Base-by-base conservation (phyloP, 1,140 invertebrate genomes). In the Apolygus lucorum region DNA sequence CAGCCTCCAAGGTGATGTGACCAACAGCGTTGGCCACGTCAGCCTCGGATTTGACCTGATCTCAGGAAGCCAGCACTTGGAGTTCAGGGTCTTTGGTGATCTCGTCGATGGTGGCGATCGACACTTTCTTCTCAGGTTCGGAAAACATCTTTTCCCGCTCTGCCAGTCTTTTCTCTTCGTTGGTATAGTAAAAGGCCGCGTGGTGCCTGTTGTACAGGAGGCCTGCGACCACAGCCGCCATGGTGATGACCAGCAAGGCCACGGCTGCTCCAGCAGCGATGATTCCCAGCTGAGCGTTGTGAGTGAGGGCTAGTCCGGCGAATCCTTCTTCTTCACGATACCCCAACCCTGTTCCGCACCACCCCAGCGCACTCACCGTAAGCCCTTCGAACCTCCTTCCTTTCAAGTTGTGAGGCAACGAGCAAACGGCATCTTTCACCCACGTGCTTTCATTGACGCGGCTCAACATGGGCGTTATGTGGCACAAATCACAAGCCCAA, bases 181-280 rank as follows among this genome's bases (percentile, higher is more conserved):
- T 83, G 0, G 88, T 89, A 76, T 90, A 89, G 75, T 90, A 90
- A 34, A 84, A 84, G 11, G 87, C 87, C 0, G 86, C 83, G 71
- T 88, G 85, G 21, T 86, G 80, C 52, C 82, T 78, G 26, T 85
- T 85, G 75, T 84, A 85, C 67, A 82, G 82, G 13, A 85, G 74
- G 0, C 80, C 82, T 0, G 78, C 82, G 0, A 83, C 76, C 8
- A 84, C 77, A 0, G 79, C 80, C 0, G 83, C 76, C 4, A 83
- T 75, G 2, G 83, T 80, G 0, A 84, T 77, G 2, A 85, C 76
- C 17, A 84, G 77, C 26, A 86, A 72, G 21, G 82, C 75, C 64
- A 85, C 79, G 4, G 84, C 76, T 0, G 73, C 74, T 0, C 71
- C 73, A 0, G 83, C 84, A 0, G 84, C 84, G 8, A 86, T 82